phyloP scores from a whole-genome alignment of 2,888 invertebrate species.

The Rotaria magnacalcarata region DNA sequence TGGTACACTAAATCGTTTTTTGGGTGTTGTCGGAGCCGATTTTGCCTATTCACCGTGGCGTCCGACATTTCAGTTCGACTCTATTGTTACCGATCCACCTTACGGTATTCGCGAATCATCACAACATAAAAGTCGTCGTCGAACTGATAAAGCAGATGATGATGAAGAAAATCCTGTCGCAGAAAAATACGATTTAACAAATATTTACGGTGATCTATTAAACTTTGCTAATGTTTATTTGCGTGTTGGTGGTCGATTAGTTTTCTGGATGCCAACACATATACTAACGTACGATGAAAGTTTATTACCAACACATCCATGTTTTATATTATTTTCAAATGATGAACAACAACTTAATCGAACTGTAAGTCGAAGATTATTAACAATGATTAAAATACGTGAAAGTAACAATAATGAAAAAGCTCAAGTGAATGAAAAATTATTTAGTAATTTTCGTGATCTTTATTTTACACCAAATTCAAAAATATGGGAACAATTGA shows the following conservation, averaged over 20 bases:
- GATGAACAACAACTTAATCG: constrained; percentile 19
- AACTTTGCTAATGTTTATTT: constrained; percentile 75
- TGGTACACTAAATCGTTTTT: constrained; percentile 69
- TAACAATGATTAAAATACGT: constrained; percentile 17
- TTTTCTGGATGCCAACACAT: constrained; percentile 82
- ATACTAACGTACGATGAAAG: constrained; percentile 9
- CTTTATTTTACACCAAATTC: constrained; percentile 16
- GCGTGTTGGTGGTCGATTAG: constrained; percentile 72
- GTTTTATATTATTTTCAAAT: constrained; percentile 2
- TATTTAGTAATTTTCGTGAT: constrained; percentile 32
- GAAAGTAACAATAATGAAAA: constrained; percentile 5
- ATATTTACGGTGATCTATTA: constrained; percentile 78
- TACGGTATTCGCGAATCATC: constrained; percentile 77
- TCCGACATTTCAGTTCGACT: constrained; percentile 70
- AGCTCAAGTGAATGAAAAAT: constrained; percentile 2
- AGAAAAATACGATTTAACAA: constrained; percentile 76
- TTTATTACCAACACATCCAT: constrained; percentile 25
- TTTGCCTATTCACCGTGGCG: constrained; percentile 73
- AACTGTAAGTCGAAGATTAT: background rate
- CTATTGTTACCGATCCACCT: constrained; percentile 93
- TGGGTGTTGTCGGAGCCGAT: constrained; percentile 86
- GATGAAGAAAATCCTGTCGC: background rate
- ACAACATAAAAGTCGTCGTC: constrained; percentile 31
- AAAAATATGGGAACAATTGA: constrained; percentile 27
- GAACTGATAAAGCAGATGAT: constrained; percentile 5